Percentiles rank a stretch among this genome's conserved stretches.
phyloP scores from a whole-genome alignment of 2,797 vertebrate species.

The Thunnus albacares region DNA sequence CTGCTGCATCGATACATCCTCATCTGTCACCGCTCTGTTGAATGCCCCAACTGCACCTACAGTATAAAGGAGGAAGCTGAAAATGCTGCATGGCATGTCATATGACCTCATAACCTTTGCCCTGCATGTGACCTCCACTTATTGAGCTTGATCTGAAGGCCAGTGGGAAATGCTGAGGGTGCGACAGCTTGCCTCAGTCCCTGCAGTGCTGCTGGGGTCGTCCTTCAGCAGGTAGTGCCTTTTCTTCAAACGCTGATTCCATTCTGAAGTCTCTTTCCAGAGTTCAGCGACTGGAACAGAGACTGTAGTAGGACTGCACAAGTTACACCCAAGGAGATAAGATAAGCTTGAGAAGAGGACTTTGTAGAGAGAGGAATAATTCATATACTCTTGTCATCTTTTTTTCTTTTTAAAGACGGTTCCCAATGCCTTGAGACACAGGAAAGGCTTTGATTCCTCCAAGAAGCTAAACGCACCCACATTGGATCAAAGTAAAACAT shows the following conservation, averaged over 20 bases:
- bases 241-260: slow-evolving; percentile 64
- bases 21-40: slow-evolving; percentile 64
- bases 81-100: slow-evolving; percentile 71
- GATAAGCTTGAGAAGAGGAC: slow-evolving; percentile 52
- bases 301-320: slow-evolving; percentile 35
- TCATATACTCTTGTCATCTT: slow-evolving; percentile 44
- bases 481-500: slow-evolving; percentile 45
- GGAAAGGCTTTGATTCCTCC: slow-evolving; percentile 56
- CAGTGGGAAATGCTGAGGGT: slow-evolving; percentile 27
- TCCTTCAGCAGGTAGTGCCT: slow-evolving; percentile 81
- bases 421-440: slow-evolving; percentile 47
- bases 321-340: slow-evolving; percentile 42
- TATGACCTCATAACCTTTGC: slow-evolving; percentile 59
- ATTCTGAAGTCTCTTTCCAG: slow-evolving; percentile 48
- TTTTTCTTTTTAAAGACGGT: slow-evolving; percentile 24
- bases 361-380: slow-evolving; percentile 49
- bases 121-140: slow-evolving; percentile 62
- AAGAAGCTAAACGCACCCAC: slow-evolving; percentile 41
- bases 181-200: slow-evolving; percentile 36
- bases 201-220: slow-evolving; percentile 47
- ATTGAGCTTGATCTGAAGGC: slow-evolving; percentile 60
- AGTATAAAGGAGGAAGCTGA: slow-evolving; percentile 37
- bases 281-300: slow-evolving; percentile 49
- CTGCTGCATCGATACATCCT: slow-evolving; percentile 49
- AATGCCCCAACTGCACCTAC: slow-evolving; percentile 59